These are phyloP conservation scores for Drosophila parvula DNA, from an alignment of 1,140 invertebrate genomes.

Conservation along the genomic window DNA sequence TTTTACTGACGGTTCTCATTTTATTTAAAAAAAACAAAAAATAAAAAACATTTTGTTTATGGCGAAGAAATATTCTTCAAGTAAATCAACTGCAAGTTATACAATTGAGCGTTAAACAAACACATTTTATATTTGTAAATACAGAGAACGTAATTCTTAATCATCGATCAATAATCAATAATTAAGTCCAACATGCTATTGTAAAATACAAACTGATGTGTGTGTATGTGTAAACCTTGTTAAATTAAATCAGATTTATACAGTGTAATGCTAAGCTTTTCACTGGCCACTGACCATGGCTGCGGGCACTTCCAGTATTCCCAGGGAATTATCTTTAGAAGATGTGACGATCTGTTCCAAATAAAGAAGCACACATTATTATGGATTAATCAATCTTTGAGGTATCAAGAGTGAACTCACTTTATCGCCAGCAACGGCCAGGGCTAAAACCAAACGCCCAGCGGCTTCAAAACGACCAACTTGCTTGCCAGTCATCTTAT, in stretches of 20 bases:
- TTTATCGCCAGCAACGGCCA: slow-evolving; percentile 87
- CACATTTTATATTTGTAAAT: slow-evolving; percentile 53
- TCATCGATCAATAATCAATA: slow-evolving; percentile 10
- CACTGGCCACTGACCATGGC: slow-evolving; percentile 34
- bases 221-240: slow-evolving; percentile 23
- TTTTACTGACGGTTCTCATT: slow-evolving; percentile 36
- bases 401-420: slow-evolving; percentile 76
- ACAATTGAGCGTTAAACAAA: slow-evolving; percentile 48
- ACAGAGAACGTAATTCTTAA: slow-evolving; percentile 32
- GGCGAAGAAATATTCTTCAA: slow-evolving; percentile 69
- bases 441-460: slow-evolving; percentile 87
- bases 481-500: slow-evolving; percentile 83
- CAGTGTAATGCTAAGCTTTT: not conserved
- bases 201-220: slow-evolving; percentile 39
- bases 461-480: slow-evolving; percentile 87
- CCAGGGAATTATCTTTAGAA: slow-evolving; percentile 73
- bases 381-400: no score
- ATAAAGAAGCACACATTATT: not conserved
- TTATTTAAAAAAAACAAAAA: slow-evolving; percentile 33
- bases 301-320: slow-evolving; percentile 67
- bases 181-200: slow-evolving; percentile 7
- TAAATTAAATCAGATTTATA: slow-evolving; percentile 38
- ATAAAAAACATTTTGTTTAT: slow-evolving; percentile 18
- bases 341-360: slow-evolving; percentile 69
- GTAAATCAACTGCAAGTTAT: slow-evolving; percentile 27